Base-by-base conservation (phyloP, 1,140 invertebrate species). In the Drosophila prosaltans region DNA sequence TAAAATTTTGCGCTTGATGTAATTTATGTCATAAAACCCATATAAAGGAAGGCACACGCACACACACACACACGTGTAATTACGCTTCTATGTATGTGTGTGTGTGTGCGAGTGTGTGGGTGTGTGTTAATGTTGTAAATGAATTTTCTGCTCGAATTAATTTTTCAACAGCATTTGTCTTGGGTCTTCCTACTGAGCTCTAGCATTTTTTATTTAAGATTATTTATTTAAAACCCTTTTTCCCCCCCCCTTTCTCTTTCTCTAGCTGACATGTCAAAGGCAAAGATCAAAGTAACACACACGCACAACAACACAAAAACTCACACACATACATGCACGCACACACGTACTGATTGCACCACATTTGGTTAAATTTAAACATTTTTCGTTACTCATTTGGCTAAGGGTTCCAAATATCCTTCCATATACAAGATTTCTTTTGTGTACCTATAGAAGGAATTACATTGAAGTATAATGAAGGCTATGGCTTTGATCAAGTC, bases 1-100 rank as follows among this genome's bases (percentile, higher is more conserved):
- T 91, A 91, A 91, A 91, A 91, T 91, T 91, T 91, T 91, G 78
- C 80, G 89, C 90, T 88, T 91, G 90, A 91, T 91, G 85, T 90
- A 91, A 91, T 91, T 84, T 91, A 84, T 91, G 89, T 91, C 90
- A 91, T 88, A 84, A 91, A 80, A 84, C 59, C 62, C 67, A 57
- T 16, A 67, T 65, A 48, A 72, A 74, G 60, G 69, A 67, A 76
- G 51, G 69, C 43, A 30, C 40, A 54, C 24, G 21, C 43, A n/a
- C 64, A 16, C 28, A 16, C 54, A 57, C 72, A 72, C 59, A 72
- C 73, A 64, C 78, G 74, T 78, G 74, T 80, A 71, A 77, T 76
- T 80, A 79, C 65, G 64, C 48, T 51, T 21, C 45, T 48, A 24
- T 58, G 40, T 63, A 11, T 51, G 55, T 45, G 51, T 63, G 32